These are phyloP conservation scores for Hippocampus guttulatus DNA, from an alignment of 2,113 vertebrate genomes.

Conservation along the genomic window DNA sequence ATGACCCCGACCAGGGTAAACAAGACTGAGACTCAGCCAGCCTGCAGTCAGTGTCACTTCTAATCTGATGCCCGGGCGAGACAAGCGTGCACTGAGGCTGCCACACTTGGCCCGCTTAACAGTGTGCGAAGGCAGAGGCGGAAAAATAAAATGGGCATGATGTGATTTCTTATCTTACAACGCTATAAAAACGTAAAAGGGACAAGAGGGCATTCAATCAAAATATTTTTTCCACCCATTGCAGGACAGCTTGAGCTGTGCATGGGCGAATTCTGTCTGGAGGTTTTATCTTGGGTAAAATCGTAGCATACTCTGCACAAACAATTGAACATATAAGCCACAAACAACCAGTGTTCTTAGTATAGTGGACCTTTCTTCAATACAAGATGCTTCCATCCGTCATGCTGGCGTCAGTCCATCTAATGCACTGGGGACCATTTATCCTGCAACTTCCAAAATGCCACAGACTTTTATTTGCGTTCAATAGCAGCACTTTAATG, in stretches of 20 bases:
- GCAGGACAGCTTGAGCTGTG: neutral
- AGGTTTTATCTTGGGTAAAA: neutral
- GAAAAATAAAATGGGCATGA: conserved; percentile 7
- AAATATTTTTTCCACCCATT: neutral
- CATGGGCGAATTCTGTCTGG: neutral
- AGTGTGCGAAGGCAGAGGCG: neutral
- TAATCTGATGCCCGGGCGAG: conserved; percentile 51
- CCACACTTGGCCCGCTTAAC: conserved; percentile 21
- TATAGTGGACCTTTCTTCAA: neutral
- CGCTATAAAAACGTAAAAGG: neutral
- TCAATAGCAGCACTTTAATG: neutral
- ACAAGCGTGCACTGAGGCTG: conserved; percentile 33
- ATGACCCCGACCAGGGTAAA: conserved; percentile 48
- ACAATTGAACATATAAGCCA: neutral
- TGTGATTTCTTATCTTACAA: conserved; percentile 23
- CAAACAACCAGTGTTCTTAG: neutral
- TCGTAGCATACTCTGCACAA: neutral
- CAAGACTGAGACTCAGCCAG: conserved; percentile 58
- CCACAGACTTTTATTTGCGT: neutral
- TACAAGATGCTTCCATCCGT: neutral
- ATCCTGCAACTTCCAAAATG: neutral
- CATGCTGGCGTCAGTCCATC: neutral
- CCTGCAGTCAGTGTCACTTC: conserved; percentile 61
- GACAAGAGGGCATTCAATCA: neutral
- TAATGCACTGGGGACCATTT: neutral